Evolutionary conservation across 2,888 invertebrate genomes (phyloP), one percentile per base, ranked within the genome.

Genomic region (Synanthedon formicaeformis): DNA sequence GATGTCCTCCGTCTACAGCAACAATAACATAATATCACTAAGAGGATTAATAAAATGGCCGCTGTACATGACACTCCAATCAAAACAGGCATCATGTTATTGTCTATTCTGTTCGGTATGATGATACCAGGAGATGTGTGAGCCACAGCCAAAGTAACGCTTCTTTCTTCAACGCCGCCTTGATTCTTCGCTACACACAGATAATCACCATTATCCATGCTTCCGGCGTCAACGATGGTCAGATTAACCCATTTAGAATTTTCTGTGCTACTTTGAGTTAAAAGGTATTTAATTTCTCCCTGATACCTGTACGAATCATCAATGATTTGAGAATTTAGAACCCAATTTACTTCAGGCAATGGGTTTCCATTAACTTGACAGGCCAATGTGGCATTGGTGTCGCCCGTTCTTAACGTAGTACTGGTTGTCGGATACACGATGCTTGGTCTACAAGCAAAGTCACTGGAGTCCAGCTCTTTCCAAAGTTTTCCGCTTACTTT

Each of bases 361-460:
- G 96, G 95, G 52, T 92, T 92, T 1, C 94, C 95, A 50, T 90
- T 86, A 0, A 94, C 94, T 59, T 91, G 91, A 62, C 96, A 96
- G 12, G 90, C 89, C 13, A 96, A 75, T 0, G 94, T 94, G 8
- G 93, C 89, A 60, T 92, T 92, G 34, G 90, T 89, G 48, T 91
- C 91, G 11, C 88, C 88, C 1, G 91, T 90, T 57, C 92, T 90
- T 2, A 93, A 67, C 5, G 89, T 90, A 11, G 90, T 89, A 59
- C 85, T 80, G 0, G 87, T 78, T 0, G 90, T 79, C 4, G 92
- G 92, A 61, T 91, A 91, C 3, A 92, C 73, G 57, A 96, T 94
- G 64, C 90, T 90, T 0, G 96, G 96, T 52, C 90, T 88, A 73
- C 96, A 96, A 12, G 96, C 96, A 69, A 96, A 96, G 59, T 94